Evolutionary conservation across 1,140 invertebrate genomes (phyloP).

Genomic region (Paralvinella palmiformis): DNA sequence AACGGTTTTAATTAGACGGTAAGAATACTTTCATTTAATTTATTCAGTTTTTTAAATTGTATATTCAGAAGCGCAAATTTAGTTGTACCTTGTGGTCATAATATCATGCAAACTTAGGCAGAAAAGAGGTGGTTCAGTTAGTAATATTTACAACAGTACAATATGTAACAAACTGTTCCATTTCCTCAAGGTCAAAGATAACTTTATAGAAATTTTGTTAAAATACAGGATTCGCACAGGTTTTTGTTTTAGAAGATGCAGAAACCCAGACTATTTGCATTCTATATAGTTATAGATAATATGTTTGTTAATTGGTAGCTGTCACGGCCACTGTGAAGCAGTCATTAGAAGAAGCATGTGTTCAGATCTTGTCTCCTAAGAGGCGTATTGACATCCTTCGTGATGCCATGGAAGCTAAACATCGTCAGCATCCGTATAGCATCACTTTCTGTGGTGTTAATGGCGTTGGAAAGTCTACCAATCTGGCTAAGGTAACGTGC

Average conservation of each 20-base stretch:
- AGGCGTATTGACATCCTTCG: slow-evolving; percentile 92
- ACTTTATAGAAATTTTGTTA: too few species aligned
- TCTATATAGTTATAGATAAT: too few species aligned
- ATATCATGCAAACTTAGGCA: too few species aligned
- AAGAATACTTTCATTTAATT: not conserved
- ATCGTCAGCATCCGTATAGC: slow-evolving; percentile 79
- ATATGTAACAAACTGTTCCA: too few species aligned
- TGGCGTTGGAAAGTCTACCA: slow-evolving; percentile 99
- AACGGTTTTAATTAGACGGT: not conserved
- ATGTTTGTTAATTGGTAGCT: slow-evolving; percentile 49
- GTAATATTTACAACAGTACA: too few species aligned
- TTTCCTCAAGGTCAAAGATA: too few species aligned
- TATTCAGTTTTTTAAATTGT: not conserved
- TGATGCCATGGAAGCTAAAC: slow-evolving; percentile 83
- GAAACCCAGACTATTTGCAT: too few species aligned
- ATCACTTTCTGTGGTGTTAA: slow-evolving; percentile 99
- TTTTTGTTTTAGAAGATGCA: too few species aligned
- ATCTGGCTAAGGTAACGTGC: slow-evolving; percentile 92
- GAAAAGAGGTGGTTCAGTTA: too few species aligned
- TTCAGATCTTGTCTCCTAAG: slow-evolving; percentile 89
- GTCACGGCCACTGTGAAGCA: slow-evolving; percentile 74
- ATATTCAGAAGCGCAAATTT: not conserved
- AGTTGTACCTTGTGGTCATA: not conserved
- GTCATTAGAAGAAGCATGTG: slow-evolving; percentile 57
- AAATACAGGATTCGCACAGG: too few species aligned